Percentiles rank a stretch among this genome's conserved stretches.
Evolutionary conservation across 2,888 invertebrate species (phyloP).

Genomic region (Taphrorychus bicolor): DNA sequence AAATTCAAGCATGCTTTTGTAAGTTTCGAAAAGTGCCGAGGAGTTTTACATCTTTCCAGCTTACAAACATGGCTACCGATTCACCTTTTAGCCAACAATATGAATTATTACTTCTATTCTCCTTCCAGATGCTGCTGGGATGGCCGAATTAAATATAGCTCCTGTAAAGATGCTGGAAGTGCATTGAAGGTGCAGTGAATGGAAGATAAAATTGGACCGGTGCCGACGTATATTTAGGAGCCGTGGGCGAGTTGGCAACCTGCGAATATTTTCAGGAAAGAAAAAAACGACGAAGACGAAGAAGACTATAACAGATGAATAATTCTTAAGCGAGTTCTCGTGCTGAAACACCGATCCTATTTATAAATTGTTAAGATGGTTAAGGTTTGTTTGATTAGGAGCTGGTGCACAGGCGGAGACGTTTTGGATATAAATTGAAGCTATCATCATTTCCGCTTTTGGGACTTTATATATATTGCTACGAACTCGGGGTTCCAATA

Average conservation of each 20-base stretch:
- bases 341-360: conserved; percentile 33
- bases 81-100: not conserved
- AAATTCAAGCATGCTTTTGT: conserved; percentile 40
- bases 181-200: conserved; percentile 58
- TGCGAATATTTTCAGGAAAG: conserved; percentile 58
- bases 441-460: too few relatives aligned
- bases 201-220: conserved; percentile 61
- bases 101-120: conserved; percentile 10
- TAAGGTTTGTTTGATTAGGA: conserved; percentile 21
- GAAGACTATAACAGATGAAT: conserved; percentile 59
- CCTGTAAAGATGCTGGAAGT: conserved; percentile 38
- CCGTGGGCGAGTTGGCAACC: conserved; percentile 62
- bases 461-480: too few relatives aligned
- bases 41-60: not conserved
- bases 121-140: conserved; percentile 29
- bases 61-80: not conserved
- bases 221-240: conserved; percentile 62
- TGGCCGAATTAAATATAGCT: conserved; percentile 31
- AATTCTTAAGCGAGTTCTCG: conserved; percentile 50
- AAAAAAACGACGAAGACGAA: conserved; percentile 42
- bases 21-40: conserved; percentile 20
- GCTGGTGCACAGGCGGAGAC: not conserved
- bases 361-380: conserved; percentile 34
- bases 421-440: not conserved
- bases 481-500: too few relatives aligned